A percentile compares a stretch with the other conserved stretches of the same genome.
These are phyloP conservation scores for Lontra canadensis DNA, from an alignment of 2,113 vertebrate genomes.

Conservation along the genomic window DNA sequence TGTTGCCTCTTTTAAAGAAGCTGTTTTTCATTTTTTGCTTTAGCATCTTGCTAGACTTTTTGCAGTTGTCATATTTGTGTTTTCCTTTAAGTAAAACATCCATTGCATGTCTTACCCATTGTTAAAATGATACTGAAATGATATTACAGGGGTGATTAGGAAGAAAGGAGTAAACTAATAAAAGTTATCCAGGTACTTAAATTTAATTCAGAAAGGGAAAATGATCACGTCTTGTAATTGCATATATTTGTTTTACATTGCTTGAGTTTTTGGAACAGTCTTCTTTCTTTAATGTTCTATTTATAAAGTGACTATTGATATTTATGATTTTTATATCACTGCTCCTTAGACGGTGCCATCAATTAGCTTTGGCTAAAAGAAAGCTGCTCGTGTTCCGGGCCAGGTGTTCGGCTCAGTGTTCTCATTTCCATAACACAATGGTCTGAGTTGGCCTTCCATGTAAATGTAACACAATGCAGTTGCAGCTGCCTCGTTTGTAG, in stretches of 20 bases:
- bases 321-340: constrained; percentile 55
- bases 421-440: constrained; percentile 63
- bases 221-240: background rate
- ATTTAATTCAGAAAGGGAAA: constrained; percentile 43
- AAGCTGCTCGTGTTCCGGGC: constrained; percentile 60
- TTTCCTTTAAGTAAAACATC: constrained; percentile 49
- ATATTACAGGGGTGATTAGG: background rate
- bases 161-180: constrained; percentile 14
- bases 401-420: constrained; percentile 49
- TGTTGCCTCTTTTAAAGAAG: constrained; percentile 36
- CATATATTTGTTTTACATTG: background rate
- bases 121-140: constrained; percentile 26
- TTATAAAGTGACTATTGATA: constrained; percentile 61
- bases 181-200: constrained; percentile 26
- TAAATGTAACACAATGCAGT: constrained; percentile 65
- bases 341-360: constrained; percentile 37
- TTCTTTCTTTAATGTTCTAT: constrained; percentile 54
- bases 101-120: constrained; percentile 20
- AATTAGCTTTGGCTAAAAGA: constrained; percentile 54
- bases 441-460: constrained; percentile 61
- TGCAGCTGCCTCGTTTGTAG: constrained; percentile 72
- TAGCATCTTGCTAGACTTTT: background rate
- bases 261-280: background rate
- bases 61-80: background rate
- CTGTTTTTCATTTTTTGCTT: background rate